Conservation (phyloP, 2,888 invertebrate genomes). For the Pachliopta kotzebuea region DNA sequence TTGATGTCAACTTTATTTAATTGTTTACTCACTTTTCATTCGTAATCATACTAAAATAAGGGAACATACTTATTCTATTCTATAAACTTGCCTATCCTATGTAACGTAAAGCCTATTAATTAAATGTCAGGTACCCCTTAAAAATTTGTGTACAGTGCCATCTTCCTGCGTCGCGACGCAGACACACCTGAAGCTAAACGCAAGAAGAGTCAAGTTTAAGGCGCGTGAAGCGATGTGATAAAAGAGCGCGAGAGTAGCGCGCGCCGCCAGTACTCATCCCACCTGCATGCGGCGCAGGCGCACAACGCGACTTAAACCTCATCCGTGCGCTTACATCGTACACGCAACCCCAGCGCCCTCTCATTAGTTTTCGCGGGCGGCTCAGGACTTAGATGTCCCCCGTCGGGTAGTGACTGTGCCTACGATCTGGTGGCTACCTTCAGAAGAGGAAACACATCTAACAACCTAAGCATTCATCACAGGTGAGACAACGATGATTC, state of each 20-base stretch:
- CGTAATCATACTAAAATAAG: too few relatives aligned
- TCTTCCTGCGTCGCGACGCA: conserved; percentile 9
- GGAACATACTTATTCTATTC: neutral
- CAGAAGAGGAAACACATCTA: conserved; percentile 44
- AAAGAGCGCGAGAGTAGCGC: conserved; percentile 64
- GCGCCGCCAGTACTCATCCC: conserved; percentile 69
- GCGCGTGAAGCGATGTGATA: conserved; percentile 71
- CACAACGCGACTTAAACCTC: conserved; percentile 37
- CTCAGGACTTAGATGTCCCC: conserved; percentile 49
- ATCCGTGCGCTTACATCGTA: conserved; percentile 42
- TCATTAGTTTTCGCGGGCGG: conserved; percentile 37
- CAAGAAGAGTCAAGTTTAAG: conserved; percentile 70
- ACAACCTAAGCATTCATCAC: conserved; percentile 44
- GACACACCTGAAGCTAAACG: conserved; percentile 24
- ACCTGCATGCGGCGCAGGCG: conserved; percentile 62
- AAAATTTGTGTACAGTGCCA: conserved; percentile 10
- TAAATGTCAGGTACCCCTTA: neutral
- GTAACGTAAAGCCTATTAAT: neutral
- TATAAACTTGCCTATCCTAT: conserved; percentile 2
- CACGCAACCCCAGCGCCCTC: conserved; percentile 52
- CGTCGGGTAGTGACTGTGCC: conserved; percentile 65
- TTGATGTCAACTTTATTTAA: too few relatives aligned
- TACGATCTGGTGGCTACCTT: conserved; percentile 46
- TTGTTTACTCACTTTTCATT: too few relatives aligned
- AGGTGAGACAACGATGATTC: conserved; percentile 53